Percentiles rank a stretch among this genome's conserved stretches.
These are phyloP conservation scores for Cyprinodon variegatus DNA, from an alignment of 2,113 vertebrate species.

Conservation along the genomic window DNA sequence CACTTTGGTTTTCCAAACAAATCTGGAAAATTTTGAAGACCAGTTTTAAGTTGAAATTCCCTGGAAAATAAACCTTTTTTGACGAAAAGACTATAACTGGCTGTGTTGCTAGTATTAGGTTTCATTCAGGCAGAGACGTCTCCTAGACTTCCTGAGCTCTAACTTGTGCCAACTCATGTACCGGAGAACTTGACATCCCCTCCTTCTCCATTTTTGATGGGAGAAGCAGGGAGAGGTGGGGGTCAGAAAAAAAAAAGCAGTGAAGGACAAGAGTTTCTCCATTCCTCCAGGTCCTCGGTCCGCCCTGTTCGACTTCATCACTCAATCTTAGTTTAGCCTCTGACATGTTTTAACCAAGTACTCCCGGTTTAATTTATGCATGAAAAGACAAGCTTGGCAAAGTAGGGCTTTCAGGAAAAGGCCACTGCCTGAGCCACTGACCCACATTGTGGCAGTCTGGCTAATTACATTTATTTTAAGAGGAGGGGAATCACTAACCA, in stretches of 20 bases:
- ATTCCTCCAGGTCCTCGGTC: conserved; percentile 62
- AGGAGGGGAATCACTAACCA: conserved; percentile 64
- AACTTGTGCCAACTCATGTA: conserved; percentile 78
- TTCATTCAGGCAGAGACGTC: conserved; percentile 81
- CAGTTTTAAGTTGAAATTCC: conserved; percentile 83
- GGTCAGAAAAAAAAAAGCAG: conserved; percentile 28
- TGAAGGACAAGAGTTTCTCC: conserved; percentile 65
- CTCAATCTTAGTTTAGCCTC: conserved; percentile 80
- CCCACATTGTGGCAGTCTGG: conserved; percentile 66
- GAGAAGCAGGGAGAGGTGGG: conserved; percentile 15
- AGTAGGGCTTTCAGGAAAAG: conserved; percentile 70
- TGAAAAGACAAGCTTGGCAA: conserved; percentile 73
- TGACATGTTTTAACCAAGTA: conserved; percentile 78
- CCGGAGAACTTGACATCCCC: conserved; percentile 64
- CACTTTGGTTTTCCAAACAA: conserved; percentile 78
- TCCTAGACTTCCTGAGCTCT: conserved; percentile 81
- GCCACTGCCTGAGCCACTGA: conserved; percentile 66
- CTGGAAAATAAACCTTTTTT: conserved; percentile 83
- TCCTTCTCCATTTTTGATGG: conserved; percentile 51
- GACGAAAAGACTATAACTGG: conserved; percentile 81
- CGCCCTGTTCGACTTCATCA: conserved; percentile 74
- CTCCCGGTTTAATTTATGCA: conserved; percentile 75
- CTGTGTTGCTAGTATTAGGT: conserved; percentile 83
- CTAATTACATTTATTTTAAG: conserved; percentile 76
- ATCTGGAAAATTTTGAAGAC: conserved; percentile 81